phyloP scores from a whole-genome alignment of 2,888 invertebrate genomes.

The Zaprionus obscuricornis region DNA sequence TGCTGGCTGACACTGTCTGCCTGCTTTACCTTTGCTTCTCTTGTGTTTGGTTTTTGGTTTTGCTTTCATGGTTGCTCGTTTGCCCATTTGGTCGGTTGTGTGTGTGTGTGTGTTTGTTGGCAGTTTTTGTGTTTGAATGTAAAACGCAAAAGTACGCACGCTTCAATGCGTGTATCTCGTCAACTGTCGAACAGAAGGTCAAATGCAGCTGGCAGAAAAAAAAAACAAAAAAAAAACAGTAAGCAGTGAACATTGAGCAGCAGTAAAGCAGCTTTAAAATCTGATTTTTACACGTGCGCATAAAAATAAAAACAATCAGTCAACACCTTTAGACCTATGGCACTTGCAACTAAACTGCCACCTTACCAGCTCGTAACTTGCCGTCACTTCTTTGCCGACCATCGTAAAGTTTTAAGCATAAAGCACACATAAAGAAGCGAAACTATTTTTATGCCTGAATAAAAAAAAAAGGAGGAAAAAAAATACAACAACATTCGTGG shows the following conservation, averaged over 20 bases:
- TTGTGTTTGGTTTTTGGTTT: conserved; percentile 5
- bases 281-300: conserved; percentile 59
- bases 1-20: conserved; percentile 31
- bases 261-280: conserved; percentile 60
- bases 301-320: conserved; percentile 22
- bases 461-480: conserved; percentile 34
- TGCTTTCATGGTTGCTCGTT: too few species aligned
- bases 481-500: conserved; percentile 8
- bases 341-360: neutral
- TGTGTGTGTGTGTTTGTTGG: conserved; percentile 22
- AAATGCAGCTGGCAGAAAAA: conserved; percentile 14
- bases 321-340: too few species aligned
- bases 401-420: conserved; percentile 46
- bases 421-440: conserved; percentile 37
- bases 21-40: conserved; percentile 11
- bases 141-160: conserved; percentile 73
- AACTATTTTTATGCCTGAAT: conserved; percentile 36
- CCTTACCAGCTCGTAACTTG: neutral
- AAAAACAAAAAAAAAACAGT: neutral
- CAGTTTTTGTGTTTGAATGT: conserved; percentile 38
- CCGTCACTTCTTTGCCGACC: conserved; percentile 1
- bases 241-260: conserved; percentile 5
- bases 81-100: conserved; percentile 11
- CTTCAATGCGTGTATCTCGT: conserved; percentile 64
- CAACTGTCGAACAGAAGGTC: conserved; percentile 51